Conservation (phyloP, 2,888 invertebrate genomes). For the Meloe dianella region DNA sequence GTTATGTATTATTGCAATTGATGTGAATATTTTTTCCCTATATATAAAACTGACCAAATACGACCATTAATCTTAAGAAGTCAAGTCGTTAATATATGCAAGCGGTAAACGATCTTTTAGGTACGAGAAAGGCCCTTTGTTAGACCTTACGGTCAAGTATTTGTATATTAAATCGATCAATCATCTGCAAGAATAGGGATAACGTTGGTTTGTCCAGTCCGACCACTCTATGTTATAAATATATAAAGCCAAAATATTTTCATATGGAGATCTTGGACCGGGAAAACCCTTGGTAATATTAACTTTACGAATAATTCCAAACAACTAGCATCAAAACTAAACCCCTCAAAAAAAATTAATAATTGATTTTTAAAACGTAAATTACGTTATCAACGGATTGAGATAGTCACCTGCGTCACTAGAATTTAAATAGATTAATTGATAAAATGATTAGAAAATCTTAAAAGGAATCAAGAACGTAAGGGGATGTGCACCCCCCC, state of each 20-base stretch:
- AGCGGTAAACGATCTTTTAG: conserved; percentile 60
- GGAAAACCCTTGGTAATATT: conserved; percentile 31
- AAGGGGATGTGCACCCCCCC: conserved; percentile 2
- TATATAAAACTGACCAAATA: conserved; percentile 49
- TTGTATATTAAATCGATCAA: conserved; percentile 62
- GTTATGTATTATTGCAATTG: conserved; percentile 14
- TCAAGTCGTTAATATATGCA: conserved; percentile 59
- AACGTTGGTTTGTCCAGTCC: conserved; percentile 43
- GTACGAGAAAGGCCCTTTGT: conserved; percentile 58
- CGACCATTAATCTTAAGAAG: conserved; percentile 58
- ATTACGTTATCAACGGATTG: neutral
- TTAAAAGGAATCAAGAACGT: neutral
- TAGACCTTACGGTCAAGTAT: conserved; percentile 61
- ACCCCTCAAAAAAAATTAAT: neutral
- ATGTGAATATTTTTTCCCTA: conserved; percentile 46
- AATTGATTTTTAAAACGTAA: neutral
- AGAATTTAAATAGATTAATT: too few species aligned
- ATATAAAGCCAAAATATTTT: conserved; percentile 38
- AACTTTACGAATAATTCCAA: conserved; percentile 31
- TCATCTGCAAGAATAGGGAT: conserved; percentile 59
- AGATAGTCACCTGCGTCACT: neutral
- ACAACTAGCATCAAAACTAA: conserved; percentile 9
- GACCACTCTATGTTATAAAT: conserved; percentile 35
- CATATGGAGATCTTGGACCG: conserved; percentile 33
- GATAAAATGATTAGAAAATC: too few species aligned